Percentiles rank a stretch among this genome's conserved stretches.
These are phyloP conservation scores for Agonopterix subpropinquella DNA, from an alignment of 2,888 invertebrate species.

Conservation along the genomic window DNA sequence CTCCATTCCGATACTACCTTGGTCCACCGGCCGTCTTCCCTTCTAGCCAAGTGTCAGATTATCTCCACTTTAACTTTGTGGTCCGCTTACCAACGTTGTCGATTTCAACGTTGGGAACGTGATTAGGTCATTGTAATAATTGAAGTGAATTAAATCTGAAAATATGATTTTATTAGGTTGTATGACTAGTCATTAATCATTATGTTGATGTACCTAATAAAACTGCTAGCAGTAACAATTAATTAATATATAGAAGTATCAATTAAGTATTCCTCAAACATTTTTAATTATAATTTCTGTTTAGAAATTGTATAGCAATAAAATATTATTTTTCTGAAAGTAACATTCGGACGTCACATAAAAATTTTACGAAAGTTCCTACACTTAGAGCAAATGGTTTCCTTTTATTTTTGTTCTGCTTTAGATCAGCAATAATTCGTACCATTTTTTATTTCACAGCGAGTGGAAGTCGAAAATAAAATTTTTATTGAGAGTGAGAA, in stretches of 20 bases:
- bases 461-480: slow-evolving; percentile 5
- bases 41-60: too few relatives aligned
- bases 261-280: neutral
- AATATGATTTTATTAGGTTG: too few relatives aligned
- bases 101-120: too few relatives aligned
- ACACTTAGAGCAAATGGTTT: slow-evolving; percentile 12
- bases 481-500: slow-evolving; percentile 4
- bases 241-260: neutral
- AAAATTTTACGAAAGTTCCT: slow-evolving; percentile 11
- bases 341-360: slow-evolving; percentile 15
- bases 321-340: slow-evolving; percentile 15
- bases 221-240: too few relatives aligned
- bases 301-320: neutral
- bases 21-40: too few relatives aligned
- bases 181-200: too few relatives aligned
- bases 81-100: too few relatives aligned
- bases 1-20: too few relatives aligned
- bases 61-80: too few relatives aligned
- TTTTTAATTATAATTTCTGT: slow-evolving; percentile 3
- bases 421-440: slow-evolving; percentile 9
- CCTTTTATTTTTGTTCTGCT: slow-evolving; percentile 3
- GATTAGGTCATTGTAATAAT: too few relatives aligned
- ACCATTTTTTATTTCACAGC: slow-evolving; percentile 4
- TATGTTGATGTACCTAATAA: too few relatives aligned
- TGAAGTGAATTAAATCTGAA: too few relatives aligned